Evolutionary conservation across 2,797 vertebrate species (phyloP).

Genomic region (Danio jaintianensis): DNA sequence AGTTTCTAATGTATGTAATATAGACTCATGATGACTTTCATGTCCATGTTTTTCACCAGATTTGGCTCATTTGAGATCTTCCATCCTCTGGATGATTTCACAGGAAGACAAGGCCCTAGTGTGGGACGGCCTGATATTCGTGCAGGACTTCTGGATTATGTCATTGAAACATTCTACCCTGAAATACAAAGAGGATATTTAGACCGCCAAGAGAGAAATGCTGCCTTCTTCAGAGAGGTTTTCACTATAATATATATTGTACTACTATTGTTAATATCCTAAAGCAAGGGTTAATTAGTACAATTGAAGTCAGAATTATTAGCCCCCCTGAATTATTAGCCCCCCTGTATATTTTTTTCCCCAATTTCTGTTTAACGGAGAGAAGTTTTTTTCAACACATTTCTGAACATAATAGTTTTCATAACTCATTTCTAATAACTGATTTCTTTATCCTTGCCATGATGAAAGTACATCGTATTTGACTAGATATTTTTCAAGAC

Average conservation of each 20-base stretch:
- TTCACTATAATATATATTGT: neutral
- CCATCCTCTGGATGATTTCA: slow-evolving; percentile 77
- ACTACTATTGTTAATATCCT: too few relatives aligned
- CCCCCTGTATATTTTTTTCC: too few relatives aligned
- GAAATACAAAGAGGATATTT: slow-evolving; percentile 77
- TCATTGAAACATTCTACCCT: slow-evolving; percentile 83
- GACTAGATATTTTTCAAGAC: too few relatives aligned
- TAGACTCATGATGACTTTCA: neutral
- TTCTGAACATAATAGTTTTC: too few relatives aligned
- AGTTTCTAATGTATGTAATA: neutral
- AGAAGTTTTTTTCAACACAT: too few relatives aligned
- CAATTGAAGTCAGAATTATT: too few relatives aligned
- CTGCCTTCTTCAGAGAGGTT: slow-evolving; percentile 76
- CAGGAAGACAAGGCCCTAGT: slow-evolving; percentile 82
- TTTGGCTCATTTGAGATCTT: slow-evolving; percentile 90
- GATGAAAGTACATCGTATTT: too few relatives aligned
- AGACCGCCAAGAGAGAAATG: slow-evolving; percentile 74
- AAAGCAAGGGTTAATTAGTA: too few relatives aligned
- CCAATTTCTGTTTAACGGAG: too few relatives aligned
- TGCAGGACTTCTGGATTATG: slow-evolving; percentile 83
- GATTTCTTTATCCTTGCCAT: too few relatives aligned
- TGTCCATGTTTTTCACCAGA: slow-evolving; percentile 61
- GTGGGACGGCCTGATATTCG: slow-evolving; percentile 79
- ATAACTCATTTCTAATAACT: too few relatives aligned
- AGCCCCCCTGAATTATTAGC: too few relatives aligned